A percentile compares a stretch with the other conserved stretches of the same genome.
These are phyloP conservation scores for Esox niger DNA, from an alignment of 2,113 vertebrate species.

Conservation along the genomic window DNA sequence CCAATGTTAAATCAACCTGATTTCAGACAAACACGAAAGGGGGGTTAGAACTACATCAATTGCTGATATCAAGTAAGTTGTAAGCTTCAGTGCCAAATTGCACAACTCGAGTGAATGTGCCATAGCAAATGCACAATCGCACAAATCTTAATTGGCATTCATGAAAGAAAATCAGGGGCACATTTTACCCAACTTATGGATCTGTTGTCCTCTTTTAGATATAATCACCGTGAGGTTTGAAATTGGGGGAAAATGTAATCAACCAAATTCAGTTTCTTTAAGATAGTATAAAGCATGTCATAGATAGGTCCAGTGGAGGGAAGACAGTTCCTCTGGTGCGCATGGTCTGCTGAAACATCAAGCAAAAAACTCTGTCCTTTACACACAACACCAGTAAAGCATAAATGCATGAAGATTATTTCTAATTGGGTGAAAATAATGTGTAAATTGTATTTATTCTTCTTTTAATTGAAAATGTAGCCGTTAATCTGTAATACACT, in stretches of 20 bases:
- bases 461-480: too few relatives aligned
- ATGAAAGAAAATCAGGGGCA: conserved; percentile 60
- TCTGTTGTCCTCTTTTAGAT: not conserved
- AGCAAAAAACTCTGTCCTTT: too few relatives aligned
- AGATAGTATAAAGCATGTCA: too few relatives aligned
- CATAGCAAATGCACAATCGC: conserved; percentile 67
- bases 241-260: not conserved
- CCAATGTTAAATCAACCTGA: conserved; percentile 74
- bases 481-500: too few relatives aligned
- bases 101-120: conserved; percentile 57
- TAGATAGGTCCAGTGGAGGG: too few relatives aligned
- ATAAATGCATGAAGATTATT: too few relatives aligned
- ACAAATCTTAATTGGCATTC: conserved; percentile 61
- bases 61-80: conserved; percentile 72
- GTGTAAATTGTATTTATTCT: too few relatives aligned
- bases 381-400: too few relatives aligned
- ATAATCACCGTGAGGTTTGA: not conserved
- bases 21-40: conserved; percentile 71
- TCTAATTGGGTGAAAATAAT: too few relatives aligned
- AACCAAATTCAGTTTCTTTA: too few relatives aligned
- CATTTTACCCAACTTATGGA: not conserved
- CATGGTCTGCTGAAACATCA: too few relatives aligned
- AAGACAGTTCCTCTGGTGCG: too few relatives aligned
- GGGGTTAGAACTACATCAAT: conserved; percentile 70
- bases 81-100: conserved; percentile 73